phyloP scores from a whole-genome alignment of 2,888 invertebrate genomes.

The Pandemis cinnamomeana region DNA sequence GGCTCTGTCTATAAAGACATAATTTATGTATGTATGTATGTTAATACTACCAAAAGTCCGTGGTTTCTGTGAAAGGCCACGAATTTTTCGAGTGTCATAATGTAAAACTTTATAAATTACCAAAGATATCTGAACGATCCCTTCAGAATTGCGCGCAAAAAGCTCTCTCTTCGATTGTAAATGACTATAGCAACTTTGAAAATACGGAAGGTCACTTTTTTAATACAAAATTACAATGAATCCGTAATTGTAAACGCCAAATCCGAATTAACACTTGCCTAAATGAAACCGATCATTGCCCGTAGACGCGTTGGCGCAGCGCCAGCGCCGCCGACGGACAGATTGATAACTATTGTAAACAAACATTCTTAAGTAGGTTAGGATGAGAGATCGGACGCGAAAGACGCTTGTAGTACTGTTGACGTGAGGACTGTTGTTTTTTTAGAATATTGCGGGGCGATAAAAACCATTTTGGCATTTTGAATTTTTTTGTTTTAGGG shows the following conservation, averaged over 20 bases:
- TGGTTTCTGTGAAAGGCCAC: too few relatives aligned
- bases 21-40: too few relatives aligned
- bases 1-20: too few relatives aligned
- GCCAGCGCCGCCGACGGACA: slow-evolving; percentile 52
- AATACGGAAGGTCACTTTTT: too few relatives aligned
- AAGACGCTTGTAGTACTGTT: slow-evolving; percentile 11
- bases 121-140: too few relatives aligned
- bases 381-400: slow-evolving; percentile 40
- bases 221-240: not conserved
- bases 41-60: too few relatives aligned
- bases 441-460: not conserved
- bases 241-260: slow-evolving; percentile 3
- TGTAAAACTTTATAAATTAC: too few relatives aligned
- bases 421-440: slow-evolving; percentile 5
- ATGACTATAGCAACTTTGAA: too few relatives aligned
- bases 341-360: slow-evolving; percentile 70
- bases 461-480: not conserved
- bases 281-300: slow-evolving; percentile 31
- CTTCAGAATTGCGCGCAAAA: too few relatives aligned
- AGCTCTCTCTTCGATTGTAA: too few relatives aligned
- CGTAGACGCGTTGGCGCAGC: slow-evolving; percentile 42
- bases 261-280: slow-evolving; percentile 14
- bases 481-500: too few relatives aligned
- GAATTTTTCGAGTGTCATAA: too few relatives aligned
- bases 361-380: slow-evolving; percentile 51